Evolutionary conservation across 1,140 invertebrate genomes (phyloP).

Genomic region (Spodoptera frugiperda): DNA sequence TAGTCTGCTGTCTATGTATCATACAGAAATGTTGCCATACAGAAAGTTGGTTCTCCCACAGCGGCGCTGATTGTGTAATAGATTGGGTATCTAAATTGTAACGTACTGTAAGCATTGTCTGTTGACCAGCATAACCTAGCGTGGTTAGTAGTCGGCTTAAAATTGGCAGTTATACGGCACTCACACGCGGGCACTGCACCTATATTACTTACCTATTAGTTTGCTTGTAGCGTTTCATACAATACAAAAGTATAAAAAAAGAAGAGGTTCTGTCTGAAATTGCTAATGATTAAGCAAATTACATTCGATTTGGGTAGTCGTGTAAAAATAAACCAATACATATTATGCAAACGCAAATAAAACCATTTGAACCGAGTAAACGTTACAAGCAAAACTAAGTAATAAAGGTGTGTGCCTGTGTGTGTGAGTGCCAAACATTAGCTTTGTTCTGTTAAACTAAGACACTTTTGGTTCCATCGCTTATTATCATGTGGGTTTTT

Average conservation of each 20-base stretch:
- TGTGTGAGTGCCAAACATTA: constrained; percentile 20
- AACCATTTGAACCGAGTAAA: background rate
- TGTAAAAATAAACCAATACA: background rate
- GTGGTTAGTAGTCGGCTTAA: constrained; percentile 31
- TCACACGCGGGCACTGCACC: background rate
- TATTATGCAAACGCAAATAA: background rate
- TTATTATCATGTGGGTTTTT: constrained; percentile 85
- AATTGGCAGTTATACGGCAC: constrained; percentile 41
- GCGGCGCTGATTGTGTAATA: constrained; percentile 23
- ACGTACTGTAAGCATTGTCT: constrained; percentile 9
- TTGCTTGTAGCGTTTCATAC: constrained; percentile 22
- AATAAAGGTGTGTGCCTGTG: background rate
- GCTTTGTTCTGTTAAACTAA: constrained; percentile 53
- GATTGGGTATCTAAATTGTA: constrained; percentile 32
- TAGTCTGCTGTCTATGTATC: background rate
- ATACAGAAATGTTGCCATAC: background rate
- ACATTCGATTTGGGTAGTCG: no score
- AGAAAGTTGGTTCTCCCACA: constrained; percentile 24
- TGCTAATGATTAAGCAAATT: background rate
- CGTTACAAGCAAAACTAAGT: constrained; percentile 14
- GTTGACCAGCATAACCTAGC: constrained; percentile 17
- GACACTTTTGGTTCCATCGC: constrained; percentile 65
- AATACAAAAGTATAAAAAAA: background rate
- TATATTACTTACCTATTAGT: background rate
- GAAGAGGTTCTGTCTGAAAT: background rate